These are phyloP conservation scores for Nibea coibor DNA, from an alignment of 2,113 vertebrate genomes.

Conservation along the genomic window DNA sequence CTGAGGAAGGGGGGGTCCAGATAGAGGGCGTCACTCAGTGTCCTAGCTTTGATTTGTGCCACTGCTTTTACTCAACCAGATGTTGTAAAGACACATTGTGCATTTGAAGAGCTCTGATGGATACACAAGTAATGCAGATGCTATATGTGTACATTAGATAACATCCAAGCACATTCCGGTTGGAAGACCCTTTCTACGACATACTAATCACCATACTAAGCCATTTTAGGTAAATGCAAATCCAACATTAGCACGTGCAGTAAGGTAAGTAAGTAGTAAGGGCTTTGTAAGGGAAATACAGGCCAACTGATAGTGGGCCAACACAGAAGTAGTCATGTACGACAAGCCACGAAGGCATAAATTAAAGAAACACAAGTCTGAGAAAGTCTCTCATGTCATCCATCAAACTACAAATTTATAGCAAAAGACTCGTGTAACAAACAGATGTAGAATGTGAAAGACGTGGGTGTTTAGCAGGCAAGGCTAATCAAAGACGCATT, in stretches of 20 bases:
- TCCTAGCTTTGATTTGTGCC: slow-evolving; percentile 81
- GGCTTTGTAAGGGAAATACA: not conserved
- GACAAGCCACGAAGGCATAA: too few relatives aligned
- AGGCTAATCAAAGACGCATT: not conserved
- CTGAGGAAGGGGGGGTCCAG: slow-evolving; percentile 71
- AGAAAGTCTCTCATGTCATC: not conserved
- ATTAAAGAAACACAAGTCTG: too few relatives aligned
- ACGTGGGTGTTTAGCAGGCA: too few relatives aligned
- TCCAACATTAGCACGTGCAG: not conserved
- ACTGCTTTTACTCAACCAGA: slow-evolving; percentile 74
- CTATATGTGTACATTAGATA: slow-evolving; percentile 40
- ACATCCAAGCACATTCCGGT: slow-evolving; percentile 15
- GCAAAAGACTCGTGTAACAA: too few relatives aligned
- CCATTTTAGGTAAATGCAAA: slow-evolving; percentile 16
- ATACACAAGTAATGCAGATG: slow-evolving; percentile 47
- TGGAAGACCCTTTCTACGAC: not conserved
- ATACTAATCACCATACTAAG: not conserved
- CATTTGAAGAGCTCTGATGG: slow-evolving; percentile 62
- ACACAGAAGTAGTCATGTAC: too few relatives aligned
- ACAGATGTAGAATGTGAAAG: too few relatives aligned
- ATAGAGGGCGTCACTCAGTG: slow-evolving; percentile 87
- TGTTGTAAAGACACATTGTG: slow-evolving; percentile 68
- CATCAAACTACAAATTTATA: too few relatives aligned
- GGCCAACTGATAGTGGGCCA: too few relatives aligned
- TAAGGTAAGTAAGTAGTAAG: not conserved